Base-by-base conservation (phyloP, 2,113 vertebrate species). In the Chlorodrepanis virens region DNA sequence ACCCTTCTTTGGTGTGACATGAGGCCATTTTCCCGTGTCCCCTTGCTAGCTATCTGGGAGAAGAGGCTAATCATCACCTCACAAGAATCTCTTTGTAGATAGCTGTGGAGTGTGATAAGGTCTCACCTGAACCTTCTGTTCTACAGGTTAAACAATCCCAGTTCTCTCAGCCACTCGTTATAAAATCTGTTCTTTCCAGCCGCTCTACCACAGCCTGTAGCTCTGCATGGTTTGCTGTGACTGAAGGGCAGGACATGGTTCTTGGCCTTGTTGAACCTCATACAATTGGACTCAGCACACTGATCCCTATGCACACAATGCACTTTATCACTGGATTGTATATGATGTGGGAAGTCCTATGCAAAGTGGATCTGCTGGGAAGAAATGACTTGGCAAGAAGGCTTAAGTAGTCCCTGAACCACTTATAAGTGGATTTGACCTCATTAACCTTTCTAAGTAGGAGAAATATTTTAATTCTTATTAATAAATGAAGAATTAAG, bases 61-160 rank as follows among this genome's bases (percentile, higher is more conserved):
- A 78, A 33, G n/a, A 47, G 24, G 10, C 8, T n/a, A 25, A 20
- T 45, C 14, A 10, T 22, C 33, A 61, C 19, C 54, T 37, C 24
- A 14, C 23, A 70, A 69, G 15, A 25, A 54, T 19, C 19, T 53
- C 39, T 28, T 29, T 61, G 10, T 14, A 53, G 52, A 16, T 9
- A 31, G 15, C 8, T 87, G 33, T 33, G 10, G 39, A 31, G 29
- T 0, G 0, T 39, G 11, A n/a, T 24, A 54, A 39, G 1, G 5
- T 54, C 39, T 45, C 19, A 53, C 10, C n/a, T 61, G 47, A 54
- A 10, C 19, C 12, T 69, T 60, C 47, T 1, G 0, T 29, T 78
- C 64, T 39, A 18, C 15, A 53, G 39, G 24, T 24, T 54, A 53
- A 87, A n/a, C n/a, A 61, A 53, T 40, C 10, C 39, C 0, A 1